Evolutionary conservation across 2,797 vertebrate species (phyloP).

Genomic region (Semotilus atromaculatus): DNA sequence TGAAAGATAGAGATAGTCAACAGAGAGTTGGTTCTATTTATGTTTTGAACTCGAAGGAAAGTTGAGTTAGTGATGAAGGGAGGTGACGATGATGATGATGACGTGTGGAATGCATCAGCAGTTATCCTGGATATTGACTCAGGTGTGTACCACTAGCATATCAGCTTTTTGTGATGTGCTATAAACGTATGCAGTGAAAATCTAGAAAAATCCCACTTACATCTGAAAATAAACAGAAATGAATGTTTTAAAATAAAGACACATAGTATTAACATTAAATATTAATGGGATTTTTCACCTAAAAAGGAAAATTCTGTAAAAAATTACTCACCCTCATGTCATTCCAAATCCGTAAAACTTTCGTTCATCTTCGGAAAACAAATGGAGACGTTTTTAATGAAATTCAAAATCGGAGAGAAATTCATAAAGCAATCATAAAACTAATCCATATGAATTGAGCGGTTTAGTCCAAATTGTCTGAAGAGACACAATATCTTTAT

Average conservation of each 20-base stretch:
- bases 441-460: too few species aligned
- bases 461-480: too few species aligned
- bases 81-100: conserved; percentile 61
- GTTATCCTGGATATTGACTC: conserved; percentile 82
- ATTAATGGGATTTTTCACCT: not conserved
- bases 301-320: too few species aligned
- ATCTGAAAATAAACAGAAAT: not conserved
- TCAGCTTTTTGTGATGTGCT: not conserved
- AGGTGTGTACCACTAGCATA: conserved; percentile 67
- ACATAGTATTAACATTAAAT: not conserved
- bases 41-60: not conserved
- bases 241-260: not conserved
- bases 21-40: not conserved
- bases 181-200: not conserved
- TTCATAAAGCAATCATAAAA: too few species aligned
- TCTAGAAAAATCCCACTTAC: not conserved
- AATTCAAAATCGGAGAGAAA: too few species aligned
- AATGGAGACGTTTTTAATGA: too few species aligned
- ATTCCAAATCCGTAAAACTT: too few species aligned
- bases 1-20: not conserved
- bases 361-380: too few species aligned
- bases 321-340: too few species aligned
- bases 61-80: conserved; percentile 61
- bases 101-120: conserved; percentile 77
- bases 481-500: too few species aligned